Evolutionary conservation across 2,888 invertebrate species (phyloP).

Genomic region (Tribolium freemani): DNA sequence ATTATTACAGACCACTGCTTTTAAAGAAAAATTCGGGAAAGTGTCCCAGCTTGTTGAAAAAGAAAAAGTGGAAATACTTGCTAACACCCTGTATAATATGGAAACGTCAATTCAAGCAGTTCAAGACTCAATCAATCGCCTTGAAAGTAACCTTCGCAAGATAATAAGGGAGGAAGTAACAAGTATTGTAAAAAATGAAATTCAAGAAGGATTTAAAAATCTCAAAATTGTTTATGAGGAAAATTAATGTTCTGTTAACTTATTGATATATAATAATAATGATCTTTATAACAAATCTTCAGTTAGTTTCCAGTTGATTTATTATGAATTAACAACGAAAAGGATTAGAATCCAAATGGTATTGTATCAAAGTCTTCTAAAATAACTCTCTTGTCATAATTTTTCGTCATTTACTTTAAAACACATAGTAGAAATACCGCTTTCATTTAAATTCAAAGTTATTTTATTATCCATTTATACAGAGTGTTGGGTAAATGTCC

Average conservation of each 20-base stretch:
- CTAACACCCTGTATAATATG: conserved; percentile 23
- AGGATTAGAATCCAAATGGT: too few species aligned
- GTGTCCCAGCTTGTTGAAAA: conserved; percentile 14
- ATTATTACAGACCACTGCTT: conserved; percentile 25
- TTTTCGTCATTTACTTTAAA: too few species aligned
- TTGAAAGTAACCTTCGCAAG: conserved; percentile 12
- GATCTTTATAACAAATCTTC: conserved; percentile 7
- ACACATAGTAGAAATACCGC: too few species aligned
- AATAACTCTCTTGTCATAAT: too few species aligned
- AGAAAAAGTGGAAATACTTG: conserved; percentile 12
- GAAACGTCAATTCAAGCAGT: conserved; percentile 30
- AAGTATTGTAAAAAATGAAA: conserved; percentile 10
- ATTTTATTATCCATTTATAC: too few species aligned
- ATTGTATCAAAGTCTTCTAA: too few species aligned
- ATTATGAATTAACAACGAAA: conserved; percentile 16
- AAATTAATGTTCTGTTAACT: conserved; percentile 16
- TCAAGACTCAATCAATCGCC: conserved; percentile 28
- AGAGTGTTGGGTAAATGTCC: too few species aligned
- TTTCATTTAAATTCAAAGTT: too few species aligned
- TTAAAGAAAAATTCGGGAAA: conserved; percentile 21
- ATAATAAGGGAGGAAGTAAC: conserved; percentile 8
- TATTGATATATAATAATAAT: too few species aligned
- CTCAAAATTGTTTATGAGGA: conserved; percentile 13
- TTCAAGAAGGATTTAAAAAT: conserved; percentile 12
- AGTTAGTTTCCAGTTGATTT: conserved; percentile 15